phyloP scores from a whole-genome alignment of 2,113 vertebrate species.

The Electrona antarctica region DNA sequence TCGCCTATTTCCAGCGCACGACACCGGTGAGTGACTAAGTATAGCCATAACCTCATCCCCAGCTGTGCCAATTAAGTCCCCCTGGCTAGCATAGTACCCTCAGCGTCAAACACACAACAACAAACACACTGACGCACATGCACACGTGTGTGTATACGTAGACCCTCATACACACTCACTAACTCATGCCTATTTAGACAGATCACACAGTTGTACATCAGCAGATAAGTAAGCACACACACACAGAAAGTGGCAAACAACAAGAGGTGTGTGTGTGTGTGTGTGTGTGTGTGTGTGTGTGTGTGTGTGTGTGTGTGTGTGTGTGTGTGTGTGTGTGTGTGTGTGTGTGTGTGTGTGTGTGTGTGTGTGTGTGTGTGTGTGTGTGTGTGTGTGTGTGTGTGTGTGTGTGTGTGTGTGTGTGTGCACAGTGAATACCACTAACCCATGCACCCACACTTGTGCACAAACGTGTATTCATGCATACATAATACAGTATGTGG shows the following conservation, averaged over 20 bases:
- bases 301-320: too few relatives aligned
- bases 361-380: background rate
- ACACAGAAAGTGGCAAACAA: background rate
- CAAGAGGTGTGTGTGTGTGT: background rate
- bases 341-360: too few relatives aligned
- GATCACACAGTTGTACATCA: background rate
- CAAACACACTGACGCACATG: background rate
- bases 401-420: too few relatives aligned
- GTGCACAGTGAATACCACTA: too few relatives aligned
- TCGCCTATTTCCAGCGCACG: too few relatives aligned
- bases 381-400: too few relatives aligned
- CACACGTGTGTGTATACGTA: background rate
- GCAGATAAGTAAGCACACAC: background rate
- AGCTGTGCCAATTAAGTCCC: constrained; percentile 29
- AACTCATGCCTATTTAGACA: background rate
- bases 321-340: background rate
- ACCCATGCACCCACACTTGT: background rate
- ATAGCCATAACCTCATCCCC: constrained; percentile 16
- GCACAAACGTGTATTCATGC: background rate
- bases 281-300: too few relatives aligned
- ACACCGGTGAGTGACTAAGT: too few relatives aligned
- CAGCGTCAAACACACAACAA: background rate
- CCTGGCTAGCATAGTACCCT: constrained; percentile 20
- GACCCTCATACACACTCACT: background rate
- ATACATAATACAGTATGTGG: background rate